phyloP scores from a whole-genome alignment of 2,113 vertebrate species.

The Tiliqua scincoides region DNA sequence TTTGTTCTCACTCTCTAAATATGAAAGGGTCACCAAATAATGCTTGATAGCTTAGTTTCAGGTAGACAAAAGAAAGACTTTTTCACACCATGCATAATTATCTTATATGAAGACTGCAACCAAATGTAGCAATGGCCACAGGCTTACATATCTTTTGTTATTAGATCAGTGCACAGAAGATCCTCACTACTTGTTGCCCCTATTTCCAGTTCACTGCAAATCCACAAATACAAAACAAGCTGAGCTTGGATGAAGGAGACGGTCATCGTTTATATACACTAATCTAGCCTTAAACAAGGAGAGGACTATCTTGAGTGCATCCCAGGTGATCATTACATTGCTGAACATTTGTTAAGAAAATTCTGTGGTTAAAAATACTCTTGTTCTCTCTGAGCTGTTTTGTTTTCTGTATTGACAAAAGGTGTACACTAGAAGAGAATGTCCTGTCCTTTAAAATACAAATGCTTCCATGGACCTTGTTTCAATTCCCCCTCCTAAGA shows the following conservation, averaged over 20 bases:
- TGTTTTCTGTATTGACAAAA: constrained; percentile 56
- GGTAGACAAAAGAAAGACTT: no score
- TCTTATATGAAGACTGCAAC: no score
- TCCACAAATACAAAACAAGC: constrained; percentile 28
- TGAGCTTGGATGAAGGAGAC: constrained; percentile 1
- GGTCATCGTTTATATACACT: constrained; percentile 18
- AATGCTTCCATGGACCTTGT: background rate
- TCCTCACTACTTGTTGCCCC: constrained; percentile 30
- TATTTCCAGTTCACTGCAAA: background rate
- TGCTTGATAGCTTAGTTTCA: no score
- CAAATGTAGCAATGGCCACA: no score
- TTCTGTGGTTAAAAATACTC: constrained; percentile 48
- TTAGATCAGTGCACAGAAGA: background rate
- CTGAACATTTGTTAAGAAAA: constrained; percentile 52
- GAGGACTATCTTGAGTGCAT: constrained; percentile 19
- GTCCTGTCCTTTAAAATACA: constrained; percentile 59
- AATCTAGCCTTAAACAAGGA: constrained; percentile 42
- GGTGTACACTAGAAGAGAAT: constrained; percentile 48
- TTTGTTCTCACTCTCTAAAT: no score
- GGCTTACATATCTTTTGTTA: no score
- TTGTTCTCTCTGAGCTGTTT: constrained; percentile 49
- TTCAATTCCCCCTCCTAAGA: constrained; percentile 45
- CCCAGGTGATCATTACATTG: constrained; percentile 17
- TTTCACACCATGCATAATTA: no score
- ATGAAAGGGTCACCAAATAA: no score